Conservation (phyloP, 2,888 invertebrate species). For the Stegana nigrithorax region DNA sequence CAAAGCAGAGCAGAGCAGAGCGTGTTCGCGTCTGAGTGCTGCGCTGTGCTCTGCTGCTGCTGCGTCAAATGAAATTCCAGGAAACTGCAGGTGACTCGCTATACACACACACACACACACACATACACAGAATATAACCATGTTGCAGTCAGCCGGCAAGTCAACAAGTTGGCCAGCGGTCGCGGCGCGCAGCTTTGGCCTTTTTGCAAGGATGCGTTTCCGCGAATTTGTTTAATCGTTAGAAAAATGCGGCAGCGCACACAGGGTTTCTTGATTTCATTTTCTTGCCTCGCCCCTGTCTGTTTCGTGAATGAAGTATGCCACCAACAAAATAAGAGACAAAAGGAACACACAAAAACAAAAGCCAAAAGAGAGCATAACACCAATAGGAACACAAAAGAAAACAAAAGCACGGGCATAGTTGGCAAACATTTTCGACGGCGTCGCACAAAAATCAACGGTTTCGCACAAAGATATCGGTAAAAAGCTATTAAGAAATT, state of each 20-base stretch:
- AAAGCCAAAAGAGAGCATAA: no score
- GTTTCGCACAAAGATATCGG: constrained; percentile 52
- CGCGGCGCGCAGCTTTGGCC: not conserved
- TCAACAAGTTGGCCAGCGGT: not conserved
- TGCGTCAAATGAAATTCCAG: constrained; percentile 45
- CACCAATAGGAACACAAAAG: not conserved
- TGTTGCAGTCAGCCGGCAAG: not conserved
- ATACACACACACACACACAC: constrained; percentile 24
- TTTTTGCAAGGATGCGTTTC: constrained; percentile 55
- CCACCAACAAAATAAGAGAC: no score
- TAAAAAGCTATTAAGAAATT: constrained; percentile 61
- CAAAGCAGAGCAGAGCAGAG: no score
- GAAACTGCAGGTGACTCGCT: constrained; percentile 64
- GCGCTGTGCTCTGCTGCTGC: no score
- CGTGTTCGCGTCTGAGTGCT: no score
- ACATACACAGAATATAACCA: not conserved
- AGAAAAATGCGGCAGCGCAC: constrained; percentile 59
- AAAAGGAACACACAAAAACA: no score
- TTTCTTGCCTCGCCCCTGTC: not conserved
- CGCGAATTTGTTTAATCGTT: constrained; percentile 68
- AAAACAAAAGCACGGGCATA: not conserved
- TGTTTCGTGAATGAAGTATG: not conserved
- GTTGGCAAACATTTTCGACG: constrained; percentile 3
- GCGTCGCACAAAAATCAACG: constrained; percentile 46
- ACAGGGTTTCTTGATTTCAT: constrained; percentile 27